phyloP scores from a whole-genome alignment of 2,888 invertebrate genomes.

The Amphipyra tragopoginis region DNA sequence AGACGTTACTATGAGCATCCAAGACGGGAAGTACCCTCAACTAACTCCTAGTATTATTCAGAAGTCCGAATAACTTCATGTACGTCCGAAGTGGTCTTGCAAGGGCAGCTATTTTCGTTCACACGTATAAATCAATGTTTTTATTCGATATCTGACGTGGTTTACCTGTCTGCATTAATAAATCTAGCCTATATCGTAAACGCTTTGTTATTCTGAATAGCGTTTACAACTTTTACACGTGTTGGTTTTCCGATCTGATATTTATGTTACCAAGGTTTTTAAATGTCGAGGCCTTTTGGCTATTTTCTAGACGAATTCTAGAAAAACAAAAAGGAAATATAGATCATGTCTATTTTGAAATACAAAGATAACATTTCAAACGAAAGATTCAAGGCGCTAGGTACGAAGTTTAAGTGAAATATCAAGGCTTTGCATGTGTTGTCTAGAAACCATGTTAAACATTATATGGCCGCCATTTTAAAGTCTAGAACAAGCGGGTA shows the following conservation, averaged over 20 bases:
- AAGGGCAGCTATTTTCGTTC: slow-evolving; percentile 14
- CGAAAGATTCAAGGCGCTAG: too few relatives aligned
- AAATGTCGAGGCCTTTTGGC: slow-evolving; percentile 30
- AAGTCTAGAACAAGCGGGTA: slow-evolving; percentile 12
- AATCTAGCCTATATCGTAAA: slow-evolving; percentile 14
- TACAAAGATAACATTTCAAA: too few relatives aligned
- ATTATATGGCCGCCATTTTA: slow-evolving; percentile 18
- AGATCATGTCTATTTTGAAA: too few relatives aligned
- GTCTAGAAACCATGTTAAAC: background rate
- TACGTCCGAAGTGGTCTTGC: background rate
- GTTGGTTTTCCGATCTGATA: slow-evolving; percentile 18
- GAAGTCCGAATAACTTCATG: background rate
- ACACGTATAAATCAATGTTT: slow-evolving; percentile 19
- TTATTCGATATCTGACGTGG: slow-evolving; percentile 7
- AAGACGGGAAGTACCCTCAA: too few relatives aligned
- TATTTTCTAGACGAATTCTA: too few relatives aligned
- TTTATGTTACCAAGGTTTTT: slow-evolving; percentile 16
- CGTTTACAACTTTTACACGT: slow-evolving; percentile 23
- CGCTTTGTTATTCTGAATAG: slow-evolving; percentile 22
- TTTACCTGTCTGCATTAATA: slow-evolving; percentile 6
- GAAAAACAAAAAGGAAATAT: too few relatives aligned
- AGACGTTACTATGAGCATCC: too few relatives aligned
- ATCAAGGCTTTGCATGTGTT: background rate
- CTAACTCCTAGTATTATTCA: too few relatives aligned
- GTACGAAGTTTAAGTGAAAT: background rate